Evolutionary conservation across 1,140 invertebrate genomes (phyloP).

Genomic region (Adelges cooleyi): DNA sequence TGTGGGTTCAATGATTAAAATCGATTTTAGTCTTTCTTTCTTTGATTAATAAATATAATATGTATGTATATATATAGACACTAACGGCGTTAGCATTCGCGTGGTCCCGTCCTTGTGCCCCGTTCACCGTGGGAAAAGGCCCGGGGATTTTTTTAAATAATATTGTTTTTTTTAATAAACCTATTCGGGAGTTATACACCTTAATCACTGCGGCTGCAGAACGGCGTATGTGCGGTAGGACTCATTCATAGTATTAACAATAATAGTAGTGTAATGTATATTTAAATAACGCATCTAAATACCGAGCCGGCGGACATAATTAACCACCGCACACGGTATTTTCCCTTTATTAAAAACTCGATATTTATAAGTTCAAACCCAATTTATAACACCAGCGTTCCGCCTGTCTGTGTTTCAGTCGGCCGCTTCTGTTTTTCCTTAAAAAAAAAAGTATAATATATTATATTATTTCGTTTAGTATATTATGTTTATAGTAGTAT

Average conservation of each 20-base stretch:
- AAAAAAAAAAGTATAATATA: neutral
- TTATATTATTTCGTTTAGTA: slow-evolving; percentile 10
- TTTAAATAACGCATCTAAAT: slow-evolving; percentile 8
- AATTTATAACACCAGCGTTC: neutral
- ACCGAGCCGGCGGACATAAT: slow-evolving; percentile 5
- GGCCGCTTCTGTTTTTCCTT: slow-evolving; percentile 22
- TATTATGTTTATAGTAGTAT: too few relatives aligned
- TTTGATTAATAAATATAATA: too few relatives aligned
- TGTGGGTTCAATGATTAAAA: too few relatives aligned
- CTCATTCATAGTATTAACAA: neutral
- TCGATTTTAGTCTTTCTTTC: too few relatives aligned
- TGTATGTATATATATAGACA: too few relatives aligned
- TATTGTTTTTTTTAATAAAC: slow-evolving; percentile 21
- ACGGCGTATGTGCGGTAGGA: slow-evolving; percentile 26
- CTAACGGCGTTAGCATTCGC: too few relatives aligned
- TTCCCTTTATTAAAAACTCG: slow-evolving; percentile 19
- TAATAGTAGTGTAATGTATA: neutral
- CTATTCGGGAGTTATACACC: slow-evolving; percentile 11
- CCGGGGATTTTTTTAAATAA: neutral
- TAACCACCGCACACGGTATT: neutral
- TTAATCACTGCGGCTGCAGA: neutral
- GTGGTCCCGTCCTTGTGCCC: too few relatives aligned
- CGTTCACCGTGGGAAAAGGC: slow-evolving; percentile 15
- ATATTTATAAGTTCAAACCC: slow-evolving; percentile 1
- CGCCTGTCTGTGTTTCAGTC: neutral